phyloP scores from a whole-genome alignment of 2,888 invertebrate species.

The Drosophila peninsularis region DNA sequence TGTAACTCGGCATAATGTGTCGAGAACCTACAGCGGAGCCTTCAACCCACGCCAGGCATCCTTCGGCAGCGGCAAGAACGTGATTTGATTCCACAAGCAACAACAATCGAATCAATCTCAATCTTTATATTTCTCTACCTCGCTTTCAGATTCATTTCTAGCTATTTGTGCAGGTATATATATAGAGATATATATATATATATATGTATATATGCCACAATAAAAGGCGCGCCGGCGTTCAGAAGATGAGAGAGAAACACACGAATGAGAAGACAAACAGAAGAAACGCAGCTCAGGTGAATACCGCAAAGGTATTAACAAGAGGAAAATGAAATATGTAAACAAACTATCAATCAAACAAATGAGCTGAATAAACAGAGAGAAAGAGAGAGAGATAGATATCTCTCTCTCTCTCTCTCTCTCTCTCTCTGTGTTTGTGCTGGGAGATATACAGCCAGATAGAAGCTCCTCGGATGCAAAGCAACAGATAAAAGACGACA shows the following conservation, averaged over 20 bases:
- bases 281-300: conserved; percentile 43
- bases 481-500: conserved; percentile 40
- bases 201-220: conserved; percentile 15
- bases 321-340: conserved; percentile 70
- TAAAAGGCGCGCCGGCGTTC: conserved; percentile 53
- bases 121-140: conserved; percentile 30
- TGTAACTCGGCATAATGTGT: conserved; percentile 29
- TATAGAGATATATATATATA: not conserved
- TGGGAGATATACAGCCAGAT: conserved; percentile 12
- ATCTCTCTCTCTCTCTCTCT: too few relatives aligned
- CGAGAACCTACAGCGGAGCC: not conserved
- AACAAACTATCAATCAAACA: conserved; percentile 79
- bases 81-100: conserved; percentile 66
- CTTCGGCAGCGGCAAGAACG: conserved; percentile 46
- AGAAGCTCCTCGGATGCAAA: conserved; percentile 37
- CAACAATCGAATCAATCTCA: conserved; percentile 70
- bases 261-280: conserved; percentile 20
- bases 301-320: conserved; percentile 44
- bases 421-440: too few relatives aligned
- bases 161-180: conserved; percentile 11
- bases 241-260: conserved; percentile 27
- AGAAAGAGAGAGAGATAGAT: conserved; percentile 17
- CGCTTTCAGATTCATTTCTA: conserved; percentile 15
- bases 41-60: conserved; percentile 46
- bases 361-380: conserved; percentile 55